These are phyloP conservation scores for Sphinx pinastri DNA, from an alignment of 2,888 invertebrate genomes.

Conservation along the genomic window DNA sequence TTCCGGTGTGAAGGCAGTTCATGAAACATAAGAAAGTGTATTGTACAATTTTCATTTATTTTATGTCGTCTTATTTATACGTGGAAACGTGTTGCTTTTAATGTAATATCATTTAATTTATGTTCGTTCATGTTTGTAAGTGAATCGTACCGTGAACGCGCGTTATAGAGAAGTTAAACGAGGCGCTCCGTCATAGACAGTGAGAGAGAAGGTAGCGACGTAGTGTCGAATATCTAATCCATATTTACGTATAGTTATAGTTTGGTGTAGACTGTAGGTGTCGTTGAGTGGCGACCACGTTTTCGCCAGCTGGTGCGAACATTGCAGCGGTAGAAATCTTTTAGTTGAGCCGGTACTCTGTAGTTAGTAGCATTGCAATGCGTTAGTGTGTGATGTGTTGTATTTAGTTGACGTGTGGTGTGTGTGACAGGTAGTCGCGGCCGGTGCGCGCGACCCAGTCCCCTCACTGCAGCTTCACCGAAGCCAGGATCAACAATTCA, in stretches of 20 bases:
- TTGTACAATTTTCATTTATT: constrained; percentile 77
- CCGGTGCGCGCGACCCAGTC: constrained; percentile 71
- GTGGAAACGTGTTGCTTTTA: constrained; percentile 70
- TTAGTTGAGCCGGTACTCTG: constrained; percentile 53
- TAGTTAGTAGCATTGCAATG: constrained; percentile 41
- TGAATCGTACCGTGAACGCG: constrained; percentile 58
- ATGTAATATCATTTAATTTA: constrained; percentile 72
- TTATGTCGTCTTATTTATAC: constrained; percentile 79
- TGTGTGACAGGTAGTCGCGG: constrained; percentile 73
- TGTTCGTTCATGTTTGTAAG: constrained; percentile 61
- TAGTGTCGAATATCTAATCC: constrained; percentile 75
- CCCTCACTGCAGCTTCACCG: constrained; percentile 68
- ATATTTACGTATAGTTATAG: constrained; percentile 63
- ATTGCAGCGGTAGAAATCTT: constrained; percentile 66
- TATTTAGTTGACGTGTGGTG: constrained; percentile 45
- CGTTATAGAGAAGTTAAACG: constrained; percentile 59
- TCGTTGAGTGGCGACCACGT: constrained; percentile 75
- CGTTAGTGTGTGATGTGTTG: constrained; percentile 43
- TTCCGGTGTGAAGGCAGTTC: constrained; percentile 82
- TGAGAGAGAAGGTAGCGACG: constrained; percentile 74
- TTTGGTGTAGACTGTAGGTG: constrained; percentile 46
- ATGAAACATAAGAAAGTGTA: constrained; percentile 80
- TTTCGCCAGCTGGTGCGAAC: constrained; percentile 82
- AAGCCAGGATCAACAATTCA: constrained; percentile 78
- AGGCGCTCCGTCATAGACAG: constrained; percentile 74